Percentiles rank a stretch among this genome's conserved stretches.
These are phyloP conservation scores for Siniperca chuatsi DNA, from an alignment of 2,113 vertebrate genomes.

Conservation along the genomic window DNA sequence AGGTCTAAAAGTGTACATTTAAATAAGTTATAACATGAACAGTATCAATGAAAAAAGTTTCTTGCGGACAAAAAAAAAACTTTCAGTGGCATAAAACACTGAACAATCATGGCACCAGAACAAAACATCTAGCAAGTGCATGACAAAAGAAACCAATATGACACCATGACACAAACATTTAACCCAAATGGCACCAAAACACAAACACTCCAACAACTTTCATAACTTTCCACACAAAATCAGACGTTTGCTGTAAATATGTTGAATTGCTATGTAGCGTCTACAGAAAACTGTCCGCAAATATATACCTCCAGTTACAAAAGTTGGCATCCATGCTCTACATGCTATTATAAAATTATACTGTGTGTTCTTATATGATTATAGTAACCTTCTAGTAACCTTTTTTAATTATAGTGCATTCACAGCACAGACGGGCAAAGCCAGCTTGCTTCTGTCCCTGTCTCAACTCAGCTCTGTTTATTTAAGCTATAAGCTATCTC, in stretches of 20 bases:
- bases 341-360: slow-evolving; percentile 53
- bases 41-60: background rate
- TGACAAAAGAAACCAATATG: background rate
- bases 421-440: slow-evolving; percentile 50
- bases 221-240: slow-evolving; percentile 7
- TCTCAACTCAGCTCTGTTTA: slow-evolving; percentile 61
- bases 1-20: background rate
- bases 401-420: slow-evolving; percentile 55
- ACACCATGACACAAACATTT: slow-evolving; percentile 20
- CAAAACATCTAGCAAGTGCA: background rate
- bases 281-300: slow-evolving; percentile 2
- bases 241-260: background rate
- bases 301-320: slow-evolving; percentile 5
- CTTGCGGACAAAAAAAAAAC: no score
- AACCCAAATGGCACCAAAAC: slow-evolving; percentile 2
- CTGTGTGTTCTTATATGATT: slow-evolving; percentile 48
- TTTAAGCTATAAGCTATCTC: slow-evolving; percentile 59
- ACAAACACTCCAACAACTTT: background rate
- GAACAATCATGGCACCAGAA: background rate
- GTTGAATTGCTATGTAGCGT: background rate
- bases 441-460: slow-evolving; percentile 40
- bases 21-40: background rate
- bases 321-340: slow-evolving; percentile 18
- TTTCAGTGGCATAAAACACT: background rate
- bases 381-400: slow-evolving; percentile 56